phyloP scores from a whole-genome alignment of 2,797 vertebrate species.

The Notoglanidium macrostoma region DNA sequence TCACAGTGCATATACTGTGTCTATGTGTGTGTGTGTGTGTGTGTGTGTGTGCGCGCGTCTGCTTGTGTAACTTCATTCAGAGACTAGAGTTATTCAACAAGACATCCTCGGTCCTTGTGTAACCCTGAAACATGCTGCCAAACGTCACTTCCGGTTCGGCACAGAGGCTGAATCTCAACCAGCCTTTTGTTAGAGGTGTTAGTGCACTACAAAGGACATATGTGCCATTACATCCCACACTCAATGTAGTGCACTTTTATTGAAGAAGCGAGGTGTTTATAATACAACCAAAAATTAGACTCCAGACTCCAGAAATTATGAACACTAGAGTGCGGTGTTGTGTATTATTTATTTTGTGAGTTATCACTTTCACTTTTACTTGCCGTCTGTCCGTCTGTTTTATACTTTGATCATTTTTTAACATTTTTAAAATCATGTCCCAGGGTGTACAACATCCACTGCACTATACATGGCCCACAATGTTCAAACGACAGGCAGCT shows the following conservation, averaged over 20 bases:
- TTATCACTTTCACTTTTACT: background rate
- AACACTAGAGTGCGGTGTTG: constrained; percentile 47
- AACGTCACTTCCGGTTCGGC: constrained; percentile 67
- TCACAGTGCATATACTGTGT: background rate
- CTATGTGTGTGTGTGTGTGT: background rate
- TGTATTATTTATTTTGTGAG: background rate
- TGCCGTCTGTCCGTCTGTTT: background rate
- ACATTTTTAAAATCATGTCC: background rate
- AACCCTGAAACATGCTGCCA: constrained; percentile 46
- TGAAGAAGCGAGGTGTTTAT: background rate
- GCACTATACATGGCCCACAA: background rate
- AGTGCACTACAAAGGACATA: background rate
- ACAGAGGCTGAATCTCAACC: too few species aligned
- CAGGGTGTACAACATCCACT: background rate
- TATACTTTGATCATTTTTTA: background rate
- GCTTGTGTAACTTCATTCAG: constrained; percentile 37
- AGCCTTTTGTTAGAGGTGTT: too few species aligned
- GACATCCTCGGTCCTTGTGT: constrained; percentile 62
- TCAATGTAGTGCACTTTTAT: background rate
- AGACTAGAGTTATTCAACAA: constrained; percentile 63
- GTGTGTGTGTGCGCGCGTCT: constrained; percentile 13
- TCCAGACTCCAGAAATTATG: background rate
- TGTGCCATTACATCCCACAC: background rate
- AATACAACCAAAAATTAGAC: background rate
- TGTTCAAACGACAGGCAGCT: background rate